phyloP scores from a whole-genome alignment of 2,113 vertebrate species.

The Symphodus melops region DNA sequence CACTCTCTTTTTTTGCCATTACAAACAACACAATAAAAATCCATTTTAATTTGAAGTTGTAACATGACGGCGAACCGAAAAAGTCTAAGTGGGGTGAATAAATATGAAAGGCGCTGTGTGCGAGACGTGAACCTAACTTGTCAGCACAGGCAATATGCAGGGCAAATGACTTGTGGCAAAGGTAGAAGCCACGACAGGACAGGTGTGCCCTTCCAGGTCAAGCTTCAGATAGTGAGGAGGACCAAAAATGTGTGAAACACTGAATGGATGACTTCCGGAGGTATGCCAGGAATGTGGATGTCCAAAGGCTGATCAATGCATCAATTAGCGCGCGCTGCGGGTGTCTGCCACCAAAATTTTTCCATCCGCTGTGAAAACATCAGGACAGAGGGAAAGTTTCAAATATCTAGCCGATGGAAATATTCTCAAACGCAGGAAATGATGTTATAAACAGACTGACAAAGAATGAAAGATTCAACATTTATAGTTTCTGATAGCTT shows the following conservation, averaged over 20 bases:
- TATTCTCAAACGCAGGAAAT: background rate
- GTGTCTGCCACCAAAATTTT: slow-evolving; percentile 48
- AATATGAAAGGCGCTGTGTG: too few relatives aligned
- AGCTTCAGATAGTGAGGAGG: slow-evolving; percentile 50
- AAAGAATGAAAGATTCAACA: background rate
- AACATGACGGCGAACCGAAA: background rate
- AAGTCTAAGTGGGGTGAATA: background rate
- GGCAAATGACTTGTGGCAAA: slow-evolving; percentile 27
- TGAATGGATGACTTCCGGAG: slow-evolving; percentile 78
- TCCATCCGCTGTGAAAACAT: slow-evolving; percentile 27
- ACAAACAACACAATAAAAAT: background rate
- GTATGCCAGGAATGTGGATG: slow-evolving; percentile 80
- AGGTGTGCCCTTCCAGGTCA: slow-evolving; percentile 72
- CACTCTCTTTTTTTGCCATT: background rate
- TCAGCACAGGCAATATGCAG: slow-evolving; percentile 7
- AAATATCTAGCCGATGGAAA: background rate
- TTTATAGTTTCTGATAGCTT: background rate
- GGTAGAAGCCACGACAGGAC: slow-evolving; percentile 32
- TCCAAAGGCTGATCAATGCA: slow-evolving; percentile 73
- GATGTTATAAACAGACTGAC: background rate
- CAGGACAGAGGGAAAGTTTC: background rate
- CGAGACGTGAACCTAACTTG: background rate
- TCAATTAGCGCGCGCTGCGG: slow-evolving; percentile 67
- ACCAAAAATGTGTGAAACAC: slow-evolving; percentile 72
- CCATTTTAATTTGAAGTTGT: background rate